Evolutionary conservation across 2,888 invertebrate species (phyloP).

Genomic region (Tachina grossa): DNA sequence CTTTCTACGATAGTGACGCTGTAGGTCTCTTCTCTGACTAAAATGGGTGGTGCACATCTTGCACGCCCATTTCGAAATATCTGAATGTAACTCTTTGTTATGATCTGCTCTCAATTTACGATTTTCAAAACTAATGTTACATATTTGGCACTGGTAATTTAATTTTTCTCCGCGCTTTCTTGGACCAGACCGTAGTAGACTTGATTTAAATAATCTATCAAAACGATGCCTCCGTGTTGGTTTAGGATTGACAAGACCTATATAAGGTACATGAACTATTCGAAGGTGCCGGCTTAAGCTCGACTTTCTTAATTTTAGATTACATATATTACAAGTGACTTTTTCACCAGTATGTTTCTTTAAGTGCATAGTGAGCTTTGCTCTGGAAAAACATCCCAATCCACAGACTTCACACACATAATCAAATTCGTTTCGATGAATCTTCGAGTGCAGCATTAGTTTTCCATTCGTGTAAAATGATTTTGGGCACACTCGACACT

Average conservation of each 20-base stretch:
- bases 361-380: conserved; percentile 3
- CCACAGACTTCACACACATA: conserved; percentile 56
- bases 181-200: too few species aligned
- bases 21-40: conserved; percentile 2
- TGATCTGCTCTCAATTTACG: conserved; percentile 69
- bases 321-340: conserved; percentile 52
- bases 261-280: conserved; percentile 30
- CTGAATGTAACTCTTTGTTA: conserved; percentile 21
- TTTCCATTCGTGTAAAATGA: not conserved
- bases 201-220: not conserved
- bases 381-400: conserved; percentile 3
- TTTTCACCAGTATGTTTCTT: conserved; percentile 42
- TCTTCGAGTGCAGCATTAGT: conserved; percentile 5
- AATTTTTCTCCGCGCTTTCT: not conserved
- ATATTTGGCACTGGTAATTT: conserved; percentile 14
- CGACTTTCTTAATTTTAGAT: conserved; percentile 30
- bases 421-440: conserved; percentile 18
- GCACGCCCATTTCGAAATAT: conserved; percentile 30
- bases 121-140: conserved; percentile 17
- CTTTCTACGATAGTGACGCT: conserved; percentile 37
- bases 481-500: conserved; percentile 46
- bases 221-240: not conserved
- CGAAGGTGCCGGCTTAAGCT: conserved; percentile 45
- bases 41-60: conserved; percentile 36
- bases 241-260: not conserved